Percentiles rank a stretch among this genome's conserved stretches.
phyloP scores from a whole-genome alignment of 2,113 vertebrate species.

The Heterochromis multidens region DNA sequence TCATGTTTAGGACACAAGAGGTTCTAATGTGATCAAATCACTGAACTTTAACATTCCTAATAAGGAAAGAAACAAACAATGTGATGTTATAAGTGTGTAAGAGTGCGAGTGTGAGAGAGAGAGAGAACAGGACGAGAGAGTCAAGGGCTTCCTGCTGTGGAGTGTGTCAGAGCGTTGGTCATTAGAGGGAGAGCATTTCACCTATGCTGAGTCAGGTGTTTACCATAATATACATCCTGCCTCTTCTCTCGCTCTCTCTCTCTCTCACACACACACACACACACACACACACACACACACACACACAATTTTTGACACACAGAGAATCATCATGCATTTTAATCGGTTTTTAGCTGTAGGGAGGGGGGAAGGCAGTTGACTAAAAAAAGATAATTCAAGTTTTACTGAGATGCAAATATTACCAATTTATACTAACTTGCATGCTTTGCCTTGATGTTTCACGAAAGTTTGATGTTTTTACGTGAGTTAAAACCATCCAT shows the following conservation, averaged over 20 bases:
- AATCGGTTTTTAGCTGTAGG: constrained; percentile 1
- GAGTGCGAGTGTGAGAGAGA: background rate
- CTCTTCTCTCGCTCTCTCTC: background rate
- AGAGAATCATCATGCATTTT: background rate
- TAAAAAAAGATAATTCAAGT: no score
- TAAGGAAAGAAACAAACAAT: background rate
- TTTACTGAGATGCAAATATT: no score
- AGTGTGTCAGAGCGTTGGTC: constrained; percentile 17
- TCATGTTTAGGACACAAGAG: background rate
- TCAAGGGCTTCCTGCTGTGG: background rate
- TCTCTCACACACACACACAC: background rate
- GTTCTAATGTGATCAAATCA: background rate
- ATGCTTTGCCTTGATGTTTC: background rate
- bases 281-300: background rate
- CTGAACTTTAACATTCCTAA: background rate
- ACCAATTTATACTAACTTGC: background rate
- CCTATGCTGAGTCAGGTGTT: constrained; percentile 62
- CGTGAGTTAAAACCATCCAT: background rate
- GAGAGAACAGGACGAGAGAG: background rate
- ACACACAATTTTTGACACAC: background rate
- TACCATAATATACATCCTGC: constrained; percentile 45
- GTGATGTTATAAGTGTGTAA: background rate
- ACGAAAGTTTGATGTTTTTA: background rate
- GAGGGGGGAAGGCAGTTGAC: background rate
- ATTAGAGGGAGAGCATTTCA: constrained; percentile 57